phyloP scores from a whole-genome alignment of 2,797 vertebrate genomes.

The Otus scops region DNA sequence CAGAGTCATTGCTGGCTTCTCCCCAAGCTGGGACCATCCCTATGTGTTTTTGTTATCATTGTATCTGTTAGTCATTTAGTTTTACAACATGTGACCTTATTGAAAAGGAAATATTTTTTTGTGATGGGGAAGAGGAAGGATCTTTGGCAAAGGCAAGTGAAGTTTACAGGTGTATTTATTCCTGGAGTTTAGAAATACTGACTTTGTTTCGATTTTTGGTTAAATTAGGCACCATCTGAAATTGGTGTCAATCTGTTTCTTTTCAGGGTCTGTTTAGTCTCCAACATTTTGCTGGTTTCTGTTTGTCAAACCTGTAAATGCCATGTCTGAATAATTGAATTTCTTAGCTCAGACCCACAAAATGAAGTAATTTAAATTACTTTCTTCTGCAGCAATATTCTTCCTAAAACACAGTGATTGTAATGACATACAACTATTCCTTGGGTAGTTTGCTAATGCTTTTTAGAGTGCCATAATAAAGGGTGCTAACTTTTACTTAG shows the following conservation, averaged over 20 bases:
- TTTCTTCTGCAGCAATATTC: not conserved
- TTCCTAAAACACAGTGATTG: not conserved
- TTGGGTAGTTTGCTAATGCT: not conserved
- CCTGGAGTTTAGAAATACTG: not conserved
- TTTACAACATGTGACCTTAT: not conserved
- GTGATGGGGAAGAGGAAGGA: not conserved
- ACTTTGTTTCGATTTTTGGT: not conserved
- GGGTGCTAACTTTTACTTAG: not conserved
- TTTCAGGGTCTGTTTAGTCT: constrained; percentile 10
- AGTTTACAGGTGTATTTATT: not conserved
- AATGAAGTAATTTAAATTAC: not conserved
- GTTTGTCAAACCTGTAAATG: not conserved
- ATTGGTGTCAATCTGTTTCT: not conserved
- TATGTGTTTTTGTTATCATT: not conserved
- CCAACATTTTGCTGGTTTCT: constrained; percentile 28
- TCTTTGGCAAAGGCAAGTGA: not conserved
- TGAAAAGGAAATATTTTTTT: not conserved
- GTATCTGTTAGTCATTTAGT: not conserved
- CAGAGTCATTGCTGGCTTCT: not conserved
- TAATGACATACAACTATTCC: not conserved
- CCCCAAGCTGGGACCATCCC: not conserved
- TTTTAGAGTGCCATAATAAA: not conserved
- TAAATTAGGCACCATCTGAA: not conserved
- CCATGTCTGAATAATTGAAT: not conserved
- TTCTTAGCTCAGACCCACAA: not conserved